These are phyloP conservation scores for Malurus leucopterus DNA, from an alignment of 2,797 vertebrate genomes.

Conservation along the genomic window DNA sequence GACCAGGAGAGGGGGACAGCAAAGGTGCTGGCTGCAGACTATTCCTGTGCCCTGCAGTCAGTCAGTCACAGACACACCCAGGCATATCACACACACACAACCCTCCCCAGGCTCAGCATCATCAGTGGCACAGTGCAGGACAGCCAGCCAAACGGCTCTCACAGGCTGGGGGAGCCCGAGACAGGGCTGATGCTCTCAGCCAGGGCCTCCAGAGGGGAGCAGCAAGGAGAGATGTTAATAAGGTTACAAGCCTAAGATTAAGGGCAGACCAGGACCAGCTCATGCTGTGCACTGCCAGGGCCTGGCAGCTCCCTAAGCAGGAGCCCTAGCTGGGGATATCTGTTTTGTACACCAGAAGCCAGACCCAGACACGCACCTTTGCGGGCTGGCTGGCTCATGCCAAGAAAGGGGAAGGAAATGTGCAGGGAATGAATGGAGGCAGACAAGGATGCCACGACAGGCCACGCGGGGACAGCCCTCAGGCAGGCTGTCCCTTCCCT, in stretches of 20 bases:
- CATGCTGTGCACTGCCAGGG: background rate
- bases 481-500: slow-evolving; percentile 44
- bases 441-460: slow-evolving; percentile 65
- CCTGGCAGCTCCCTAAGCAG: background rate
- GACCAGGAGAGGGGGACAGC: background rate
- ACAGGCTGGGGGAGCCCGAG: background rate
- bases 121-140: background rate
- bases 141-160: background rate
- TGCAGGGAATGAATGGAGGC: slow-evolving; percentile 51
- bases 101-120: background rate
- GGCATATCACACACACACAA: background rate
- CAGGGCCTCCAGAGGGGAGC: background rate
- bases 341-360: background rate
- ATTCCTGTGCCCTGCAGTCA: background rate
- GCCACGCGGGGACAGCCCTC: slow-evolving; percentile 34
- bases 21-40: background rate
- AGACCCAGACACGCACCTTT: background rate
- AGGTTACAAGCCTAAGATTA: slow-evolving; percentile 48
- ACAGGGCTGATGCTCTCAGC: background rate
- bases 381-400: background rate
- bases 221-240: slow-evolving; percentile 48
- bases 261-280: slow-evolving; percentile 2
- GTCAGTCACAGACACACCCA: background rate
- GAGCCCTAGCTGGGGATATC: background rate
- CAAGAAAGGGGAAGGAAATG: slow-evolving; percentile 33